Base-by-base conservation (phyloP, 2,888 invertebrate genomes). In the Ennomos fuscantarius region DNA sequence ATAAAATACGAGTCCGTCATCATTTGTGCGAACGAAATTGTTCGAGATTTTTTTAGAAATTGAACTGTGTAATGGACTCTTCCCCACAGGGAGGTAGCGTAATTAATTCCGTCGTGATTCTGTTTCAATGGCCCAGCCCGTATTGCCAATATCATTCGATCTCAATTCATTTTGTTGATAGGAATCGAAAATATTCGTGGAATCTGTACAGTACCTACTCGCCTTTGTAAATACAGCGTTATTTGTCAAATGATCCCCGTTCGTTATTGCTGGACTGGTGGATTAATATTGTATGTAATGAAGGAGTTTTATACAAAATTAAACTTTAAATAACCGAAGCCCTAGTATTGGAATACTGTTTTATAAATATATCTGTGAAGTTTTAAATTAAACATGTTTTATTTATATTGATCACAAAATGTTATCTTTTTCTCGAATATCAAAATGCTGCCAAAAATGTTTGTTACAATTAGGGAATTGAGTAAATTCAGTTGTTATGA, bases 1-100 rank as follows among this genome's bases (percentile, higher is more conserved):
- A 82, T 80, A 78, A 83, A 81, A 82, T 81, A 79, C 78, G 76
- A 79, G 79, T 83, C 76, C 70, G 72, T 81, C 81, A 84, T 82
- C 80, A 82, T 76, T 75, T 71, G 69, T 64, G 65, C 58, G 55
- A 54, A 55, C 57, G 56, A 66, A 69, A 68, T 57, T 41, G 51
- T 53, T 43, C 41, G 37, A 52, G 45, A 44, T 42, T 65, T 74
- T 74, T 72, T 63, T 69, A 68, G 69, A 74, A 73, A 79, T 81
- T 74, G 73, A 57, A 67, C 69, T 60, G 63, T 68, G 68, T 70
- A 73, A 76, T 73, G 73, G 73, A 61, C 69, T 63, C 65, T 64
- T 66, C 72, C 70, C 68, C 63, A 56, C 49, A 45, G 63, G 66
- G 55, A 65, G 68, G 69, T 61, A 10, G 49, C 62, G 62, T 80